These are phyloP conservation scores for Epinephelus lanceolatus DNA, from an alignment of 2,113 vertebrate species.

Conservation along the genomic window DNA sequence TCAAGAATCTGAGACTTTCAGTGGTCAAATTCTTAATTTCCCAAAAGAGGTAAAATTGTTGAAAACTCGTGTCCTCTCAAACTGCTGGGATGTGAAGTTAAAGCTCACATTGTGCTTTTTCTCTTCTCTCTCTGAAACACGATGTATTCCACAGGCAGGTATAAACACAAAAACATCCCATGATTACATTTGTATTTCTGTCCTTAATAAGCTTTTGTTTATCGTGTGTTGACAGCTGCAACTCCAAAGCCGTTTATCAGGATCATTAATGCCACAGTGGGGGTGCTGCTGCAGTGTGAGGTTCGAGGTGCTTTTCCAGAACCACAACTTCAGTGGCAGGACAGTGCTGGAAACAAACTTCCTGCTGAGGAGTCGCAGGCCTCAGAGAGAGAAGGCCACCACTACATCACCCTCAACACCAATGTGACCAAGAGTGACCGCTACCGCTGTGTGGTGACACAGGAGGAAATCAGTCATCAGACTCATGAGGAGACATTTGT, in stretches of 20 bases:
- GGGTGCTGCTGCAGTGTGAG: neutral
- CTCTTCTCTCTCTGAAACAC: neutral
- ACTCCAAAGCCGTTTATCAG: fast-evolving
- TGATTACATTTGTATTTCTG: neutral
- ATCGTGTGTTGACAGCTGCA: neutral
- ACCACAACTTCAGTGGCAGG: neutral
- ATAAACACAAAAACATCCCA: no score
- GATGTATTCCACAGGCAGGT: neutral
- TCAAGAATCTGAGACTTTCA: no score
- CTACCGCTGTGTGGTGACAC: slow-evolving; percentile 15
- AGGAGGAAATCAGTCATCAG: neutral
- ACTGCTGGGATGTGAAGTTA: neutral
- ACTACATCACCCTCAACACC: neutral
- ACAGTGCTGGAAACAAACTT: neutral
- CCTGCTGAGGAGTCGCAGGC: neutral
- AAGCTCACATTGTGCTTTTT: neutral
- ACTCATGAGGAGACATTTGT: neutral
- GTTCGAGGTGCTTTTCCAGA: neutral
- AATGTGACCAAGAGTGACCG: neutral
- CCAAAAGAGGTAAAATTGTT: no score
- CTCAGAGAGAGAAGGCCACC: neutral
- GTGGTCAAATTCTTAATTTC: no score
- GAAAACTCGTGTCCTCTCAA: neutral
- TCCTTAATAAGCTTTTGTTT: neutral
- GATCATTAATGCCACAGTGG: fast-evolving